Percentiles rank a stretch among this genome's conserved stretches.
phyloP scores from a whole-genome alignment of 2,113 vertebrate species.

The Danionella cerebrum region DNA sequence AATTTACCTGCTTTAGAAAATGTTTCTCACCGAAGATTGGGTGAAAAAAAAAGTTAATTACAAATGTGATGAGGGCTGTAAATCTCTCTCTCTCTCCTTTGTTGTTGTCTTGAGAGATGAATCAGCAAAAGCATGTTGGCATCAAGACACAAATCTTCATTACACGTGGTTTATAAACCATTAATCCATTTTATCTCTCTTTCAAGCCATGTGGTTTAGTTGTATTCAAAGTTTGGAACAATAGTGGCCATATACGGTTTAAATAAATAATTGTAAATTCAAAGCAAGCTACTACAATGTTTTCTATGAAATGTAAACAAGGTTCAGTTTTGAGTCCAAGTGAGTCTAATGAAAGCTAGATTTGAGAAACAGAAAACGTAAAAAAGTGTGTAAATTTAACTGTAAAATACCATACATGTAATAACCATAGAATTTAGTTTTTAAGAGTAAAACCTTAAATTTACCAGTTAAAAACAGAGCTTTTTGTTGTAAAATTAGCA shows the following conservation, averaged over 20 bases:
- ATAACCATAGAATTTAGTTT: too few species aligned
- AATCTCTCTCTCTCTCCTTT: constrained; percentile 38
- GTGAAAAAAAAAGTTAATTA: constrained; percentile 43
- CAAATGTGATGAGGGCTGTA: constrained; percentile 47
- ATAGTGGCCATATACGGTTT: constrained; percentile 38
- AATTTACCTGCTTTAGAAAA: constrained; percentile 30
- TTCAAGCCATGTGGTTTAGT: constrained; percentile 46
- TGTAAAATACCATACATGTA: too few species aligned
- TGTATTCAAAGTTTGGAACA: constrained; percentile 40
- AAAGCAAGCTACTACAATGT: background rate
- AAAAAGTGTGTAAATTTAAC: constrained; percentile 10
- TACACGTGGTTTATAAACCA: constrained; percentile 58
- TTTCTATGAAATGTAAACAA: constrained; percentile 9
- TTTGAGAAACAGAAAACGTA: constrained; percentile 22
- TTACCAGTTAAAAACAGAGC: too few species aligned
- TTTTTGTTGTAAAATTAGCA: too few species aligned
- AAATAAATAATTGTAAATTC: too few species aligned
- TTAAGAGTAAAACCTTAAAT: too few species aligned
- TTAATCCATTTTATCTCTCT: constrained; percentile 54
- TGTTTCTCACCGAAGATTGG: constrained; percentile 18
- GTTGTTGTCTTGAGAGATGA: constrained; percentile 53
- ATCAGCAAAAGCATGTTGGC: constrained; percentile 45
- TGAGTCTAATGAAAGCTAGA: constrained; percentile 26
- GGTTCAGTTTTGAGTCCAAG: constrained; percentile 36
- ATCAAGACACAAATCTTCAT: constrained; percentile 57